These are phyloP conservation scores for Trachelus troglodyta DNA, from an alignment of 2,888 invertebrate genomes.

Conservation along the genomic window DNA sequence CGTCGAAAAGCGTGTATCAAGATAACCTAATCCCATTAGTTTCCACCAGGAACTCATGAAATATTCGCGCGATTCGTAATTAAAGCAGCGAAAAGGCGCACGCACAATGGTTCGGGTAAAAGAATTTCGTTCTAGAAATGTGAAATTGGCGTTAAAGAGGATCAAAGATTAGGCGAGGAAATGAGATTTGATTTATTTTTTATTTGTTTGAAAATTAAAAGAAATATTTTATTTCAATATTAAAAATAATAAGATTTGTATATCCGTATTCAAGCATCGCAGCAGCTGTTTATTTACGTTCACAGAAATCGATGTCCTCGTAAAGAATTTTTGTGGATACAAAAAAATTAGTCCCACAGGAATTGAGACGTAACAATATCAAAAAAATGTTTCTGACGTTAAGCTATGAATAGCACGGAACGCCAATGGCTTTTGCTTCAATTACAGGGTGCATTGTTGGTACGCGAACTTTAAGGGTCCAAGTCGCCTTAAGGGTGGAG, in stretches of 20 bases:
- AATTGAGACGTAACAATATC: neutral
- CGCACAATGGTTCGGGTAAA: neutral
- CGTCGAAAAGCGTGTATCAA: conserved; percentile 39
- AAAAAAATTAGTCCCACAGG: neutral
- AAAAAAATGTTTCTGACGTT: neutral
- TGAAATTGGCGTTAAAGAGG: neutral
- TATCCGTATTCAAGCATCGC: neutral
- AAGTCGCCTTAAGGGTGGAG: neutral
- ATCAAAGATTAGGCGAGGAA: neutral
- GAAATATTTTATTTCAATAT: neutral
- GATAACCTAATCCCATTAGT: conserved; percentile 35
- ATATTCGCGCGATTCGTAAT: conserved; percentile 26
- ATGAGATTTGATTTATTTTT: neutral
- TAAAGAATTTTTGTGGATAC: neutral
- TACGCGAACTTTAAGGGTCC: neutral
- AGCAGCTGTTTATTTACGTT: neutral
- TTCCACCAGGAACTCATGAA: conserved; percentile 18
- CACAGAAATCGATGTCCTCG: neutral
- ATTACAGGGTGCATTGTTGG: neutral
- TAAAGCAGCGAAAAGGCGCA: conserved; percentile 25
- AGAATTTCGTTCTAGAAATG: neutral
- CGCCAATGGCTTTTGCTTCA: neutral
- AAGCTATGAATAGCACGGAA: neutral
- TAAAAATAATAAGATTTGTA: neutral
- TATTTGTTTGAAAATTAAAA: neutral